These are phyloP conservation scores for Diarsia mendica DNA, from an alignment of 2,888 invertebrate genomes.

Conservation along the genomic window DNA sequence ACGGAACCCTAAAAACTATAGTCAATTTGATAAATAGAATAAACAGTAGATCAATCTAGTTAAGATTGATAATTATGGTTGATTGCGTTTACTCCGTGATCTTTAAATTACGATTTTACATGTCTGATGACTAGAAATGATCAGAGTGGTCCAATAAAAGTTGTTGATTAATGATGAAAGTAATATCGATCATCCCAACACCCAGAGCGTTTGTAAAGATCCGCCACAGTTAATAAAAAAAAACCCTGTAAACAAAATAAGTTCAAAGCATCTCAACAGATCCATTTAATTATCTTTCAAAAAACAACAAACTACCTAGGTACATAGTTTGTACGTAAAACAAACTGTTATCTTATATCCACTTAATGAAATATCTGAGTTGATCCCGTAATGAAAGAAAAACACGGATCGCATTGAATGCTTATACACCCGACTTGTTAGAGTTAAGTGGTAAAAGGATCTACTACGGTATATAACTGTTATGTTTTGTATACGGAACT, in stretches of 20 bases:
- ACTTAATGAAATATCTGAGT: conserved; percentile 47
- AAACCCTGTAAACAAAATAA: not conserved
- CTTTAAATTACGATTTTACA: not conserved
- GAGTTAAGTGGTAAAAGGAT: conserved; percentile 51
- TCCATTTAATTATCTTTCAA: not conserved
- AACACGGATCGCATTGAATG: conserved; percentile 39
- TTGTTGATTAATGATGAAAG: not conserved
- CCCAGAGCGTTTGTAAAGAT: not conserved
- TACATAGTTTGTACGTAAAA: conserved; percentile 18
- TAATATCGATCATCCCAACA: not conserved
- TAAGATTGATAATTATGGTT: too few relatives aligned
- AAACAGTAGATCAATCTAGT: not conserved
- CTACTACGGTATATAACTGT: conserved; percentile 34
- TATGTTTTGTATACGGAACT: conserved; percentile 38
- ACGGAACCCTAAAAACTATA: too few relatives aligned
- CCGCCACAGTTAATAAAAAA: not conserved
- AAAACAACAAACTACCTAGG: conserved; percentile 6
- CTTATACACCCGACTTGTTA: conserved; percentile 44
- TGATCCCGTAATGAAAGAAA: conserved; percentile 56
- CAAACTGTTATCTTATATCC: conserved; percentile 19
- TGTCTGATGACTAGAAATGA: not conserved
- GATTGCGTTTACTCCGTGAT: too few relatives aligned
- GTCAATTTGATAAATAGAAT: too few relatives aligned
- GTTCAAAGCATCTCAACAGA: not conserved
- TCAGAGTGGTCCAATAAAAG: not conserved